Conservation (phyloP, 2,888 invertebrate genomes). For the Stegana nigrithorax region DNA sequence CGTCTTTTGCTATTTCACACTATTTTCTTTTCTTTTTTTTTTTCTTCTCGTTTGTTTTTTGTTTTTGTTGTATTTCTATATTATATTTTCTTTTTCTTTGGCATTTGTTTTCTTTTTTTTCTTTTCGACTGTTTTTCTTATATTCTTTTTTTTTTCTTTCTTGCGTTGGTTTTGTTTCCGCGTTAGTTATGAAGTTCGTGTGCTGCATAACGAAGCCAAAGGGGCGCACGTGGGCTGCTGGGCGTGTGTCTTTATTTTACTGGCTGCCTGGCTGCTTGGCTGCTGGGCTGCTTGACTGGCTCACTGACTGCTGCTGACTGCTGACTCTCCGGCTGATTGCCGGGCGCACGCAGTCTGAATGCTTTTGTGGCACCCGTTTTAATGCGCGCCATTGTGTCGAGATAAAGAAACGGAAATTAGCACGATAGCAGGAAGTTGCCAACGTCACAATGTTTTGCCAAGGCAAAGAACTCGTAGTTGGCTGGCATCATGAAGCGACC, state of each 20-base stretch:
- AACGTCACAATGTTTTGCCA: conserved; percentile 48
- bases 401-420: conserved; percentile 68
- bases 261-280: no score
- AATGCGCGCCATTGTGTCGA: conserved; percentile 67
- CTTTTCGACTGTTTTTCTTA: neutral
- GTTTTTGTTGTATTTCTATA: conserved; percentile 9
- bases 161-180: neutral
- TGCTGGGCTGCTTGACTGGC: no score
- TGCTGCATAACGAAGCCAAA: conserved; percentile 8
- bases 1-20: no score
- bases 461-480: no score
- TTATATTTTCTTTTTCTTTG: neutral
- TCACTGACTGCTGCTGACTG: no score
- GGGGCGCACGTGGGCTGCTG: neutral
- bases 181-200: conserved; percentile 26
- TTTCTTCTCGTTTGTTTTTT: no score
- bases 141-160: neutral
- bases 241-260: conserved; percentile 23
- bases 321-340: no score
- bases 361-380: conserved; percentile 42
- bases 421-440: conserved; percentile 67
- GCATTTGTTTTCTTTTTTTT: neutral
- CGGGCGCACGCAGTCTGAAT: no score
- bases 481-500: no score
- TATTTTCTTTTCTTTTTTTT: no score